These are phyloP conservation scores for Vireo griseus DNA, from an alignment of 2,797 vertebrate species.

Conservation along the genomic window DNA sequence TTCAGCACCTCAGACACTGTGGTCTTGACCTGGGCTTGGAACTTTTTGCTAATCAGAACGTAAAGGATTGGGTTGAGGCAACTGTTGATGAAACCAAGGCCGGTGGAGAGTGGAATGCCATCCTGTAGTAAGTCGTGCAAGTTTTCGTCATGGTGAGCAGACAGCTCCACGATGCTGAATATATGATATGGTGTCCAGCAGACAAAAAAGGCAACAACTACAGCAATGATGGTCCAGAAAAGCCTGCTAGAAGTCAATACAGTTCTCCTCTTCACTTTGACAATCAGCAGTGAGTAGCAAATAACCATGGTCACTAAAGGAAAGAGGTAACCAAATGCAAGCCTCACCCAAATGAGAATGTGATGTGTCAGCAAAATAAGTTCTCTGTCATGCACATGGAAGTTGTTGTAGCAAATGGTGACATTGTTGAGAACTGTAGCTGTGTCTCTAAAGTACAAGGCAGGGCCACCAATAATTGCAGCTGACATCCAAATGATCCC, in stretches of 20 bases:
- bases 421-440: conserved; percentile 67
- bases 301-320: conserved; percentile 87
- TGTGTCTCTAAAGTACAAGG: conserved; percentile 86
- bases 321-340: conserved; percentile 85
- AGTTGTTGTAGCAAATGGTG: conserved; percentile 91
- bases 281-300: conserved; percentile 83
- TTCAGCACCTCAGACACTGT: conserved; percentile 87
- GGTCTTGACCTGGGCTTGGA: conserved; percentile 78
- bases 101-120: conserved; percentile 89
- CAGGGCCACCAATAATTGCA: conserved; percentile 78
- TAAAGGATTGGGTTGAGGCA: conserved; percentile 96
- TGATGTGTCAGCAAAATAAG: conserved; percentile 78
- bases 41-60: conserved; percentile 86
- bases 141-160: conserved; percentile 74
- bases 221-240: conserved; percentile 84
- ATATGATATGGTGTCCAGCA: conserved; percentile 93
- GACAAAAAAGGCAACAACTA: conserved; percentile 89
- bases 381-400: conserved; percentile 73
- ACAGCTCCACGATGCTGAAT: conserved; percentile 91
- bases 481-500: conserved; percentile 80
- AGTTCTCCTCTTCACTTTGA: conserved; percentile 75
- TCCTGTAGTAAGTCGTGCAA: conserved; percentile 77
- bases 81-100: conserved; percentile 93
- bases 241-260: conserved; percentile 81
- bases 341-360: conserved; percentile 81